Percentiles rank a stretch among this genome's conserved stretches.
phyloP scores from a whole-genome alignment of 1,140 invertebrate species.

The Metaphire vulgaris region DNA sequence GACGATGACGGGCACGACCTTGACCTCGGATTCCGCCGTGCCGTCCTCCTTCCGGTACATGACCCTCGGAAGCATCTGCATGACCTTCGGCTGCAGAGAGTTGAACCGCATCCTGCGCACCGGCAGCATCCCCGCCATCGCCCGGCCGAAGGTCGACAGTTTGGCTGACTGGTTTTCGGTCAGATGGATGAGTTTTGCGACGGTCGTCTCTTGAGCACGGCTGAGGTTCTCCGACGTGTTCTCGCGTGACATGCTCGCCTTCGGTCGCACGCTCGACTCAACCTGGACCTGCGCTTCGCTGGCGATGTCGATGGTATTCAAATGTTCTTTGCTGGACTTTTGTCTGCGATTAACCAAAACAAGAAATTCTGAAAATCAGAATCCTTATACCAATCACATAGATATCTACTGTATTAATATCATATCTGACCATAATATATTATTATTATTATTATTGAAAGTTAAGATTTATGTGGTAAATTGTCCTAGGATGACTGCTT shows the following conservation, averaged over 20 bases:
- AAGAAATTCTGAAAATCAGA: too few species aligned
- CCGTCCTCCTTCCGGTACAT: neutral
- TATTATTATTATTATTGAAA: too few species aligned
- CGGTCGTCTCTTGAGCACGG: neutral
- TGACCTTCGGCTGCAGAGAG: neutral
- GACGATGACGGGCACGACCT: too few species aligned
- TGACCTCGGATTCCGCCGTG: too few species aligned
- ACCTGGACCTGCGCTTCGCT: neutral
- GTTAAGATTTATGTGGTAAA: too few species aligned
- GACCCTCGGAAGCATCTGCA: neutral
- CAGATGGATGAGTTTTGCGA: neutral
- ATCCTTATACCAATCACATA: too few species aligned
- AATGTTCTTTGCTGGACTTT: neutral
- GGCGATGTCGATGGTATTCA: neutral
- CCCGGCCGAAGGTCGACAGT: neutral
- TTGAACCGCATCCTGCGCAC: neutral
- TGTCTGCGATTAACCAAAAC: too few species aligned
- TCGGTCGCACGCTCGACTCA: neutral
- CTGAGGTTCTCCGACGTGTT: neutral
- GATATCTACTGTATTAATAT: too few species aligned
- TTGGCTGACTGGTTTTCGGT: neutral
- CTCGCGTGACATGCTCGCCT: neutral
- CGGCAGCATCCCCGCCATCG: neutral
- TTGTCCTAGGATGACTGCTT: too few species aligned
- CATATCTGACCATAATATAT: too few species aligned